A percentile compares a stretch with the other conserved stretches of the same genome.
Evolutionary conservation across 2,888 invertebrate genomes (phyloP).

Genomic region (Himalopsyche anomala): DNA sequence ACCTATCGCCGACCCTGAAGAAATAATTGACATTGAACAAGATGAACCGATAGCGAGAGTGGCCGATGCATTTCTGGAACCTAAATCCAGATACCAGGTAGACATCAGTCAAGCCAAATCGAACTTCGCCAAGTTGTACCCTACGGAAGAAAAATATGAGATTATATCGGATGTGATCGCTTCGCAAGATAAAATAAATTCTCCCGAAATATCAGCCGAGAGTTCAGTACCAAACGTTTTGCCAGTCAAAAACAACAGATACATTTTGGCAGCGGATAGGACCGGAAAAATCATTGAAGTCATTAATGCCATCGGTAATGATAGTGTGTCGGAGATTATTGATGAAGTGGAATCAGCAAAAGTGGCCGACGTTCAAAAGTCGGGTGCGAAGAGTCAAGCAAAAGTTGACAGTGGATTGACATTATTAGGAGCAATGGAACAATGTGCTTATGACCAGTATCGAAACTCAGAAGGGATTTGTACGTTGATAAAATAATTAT

Average conservation of each 20-base stretch:
- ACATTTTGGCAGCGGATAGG: slow-evolving; percentile 53
- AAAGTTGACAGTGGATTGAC: slow-evolving; percentile 73
- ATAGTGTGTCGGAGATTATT: slow-evolving; percentile 45
- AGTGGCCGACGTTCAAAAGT: slow-evolving; percentile 67
- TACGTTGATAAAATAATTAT: slow-evolving; percentile 66
- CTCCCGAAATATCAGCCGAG: slow-evolving; percentile 14
- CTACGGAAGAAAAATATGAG: slow-evolving; percentile 63
- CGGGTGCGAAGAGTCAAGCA: slow-evolving; percentile 68
- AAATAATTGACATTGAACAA: slow-evolving; percentile 49
- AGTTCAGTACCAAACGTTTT: slow-evolving; percentile 62
- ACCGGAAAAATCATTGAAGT: slow-evolving; percentile 61
- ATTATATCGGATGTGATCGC: not conserved
- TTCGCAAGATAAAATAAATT: slow-evolving; percentile 27
- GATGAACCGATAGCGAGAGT: slow-evolving; percentile 53
- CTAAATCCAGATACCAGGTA: slow-evolving; percentile 82
- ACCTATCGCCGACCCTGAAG: slow-evolving; percentile 48
- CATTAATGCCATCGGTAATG: slow-evolving; percentile 33
- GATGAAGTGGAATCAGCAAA: slow-evolving; percentile 45
- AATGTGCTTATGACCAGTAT: slow-evolving; percentile 84
- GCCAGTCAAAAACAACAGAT: slow-evolving; percentile 63
- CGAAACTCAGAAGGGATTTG: slow-evolving; percentile 83
- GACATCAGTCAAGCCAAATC: slow-evolving; percentile 75
- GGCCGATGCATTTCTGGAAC: slow-evolving; percentile 77
- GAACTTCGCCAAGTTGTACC: slow-evolving; percentile 67
- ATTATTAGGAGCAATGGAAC: slow-evolving; percentile 82